A percentile compares a stretch with the other conserved stretches of the same genome.
These are phyloP conservation scores for Trinectes maculatus DNA, from an alignment of 2,113 vertebrate species.

Conservation along the genomic window DNA sequence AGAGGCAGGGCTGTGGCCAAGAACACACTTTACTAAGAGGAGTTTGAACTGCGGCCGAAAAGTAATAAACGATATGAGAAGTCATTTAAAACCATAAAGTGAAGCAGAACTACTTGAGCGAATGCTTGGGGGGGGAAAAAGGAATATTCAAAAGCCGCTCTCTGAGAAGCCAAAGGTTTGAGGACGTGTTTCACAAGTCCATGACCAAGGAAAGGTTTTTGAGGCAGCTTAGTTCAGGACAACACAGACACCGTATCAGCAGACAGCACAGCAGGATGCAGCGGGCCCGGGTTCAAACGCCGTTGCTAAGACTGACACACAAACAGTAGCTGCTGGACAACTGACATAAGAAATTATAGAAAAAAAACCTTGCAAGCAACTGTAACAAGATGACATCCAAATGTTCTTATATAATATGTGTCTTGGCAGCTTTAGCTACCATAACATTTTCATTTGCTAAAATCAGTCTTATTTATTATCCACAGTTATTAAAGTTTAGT, in stretches of 20 bases:
- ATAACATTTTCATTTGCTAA: too few relatives aligned
- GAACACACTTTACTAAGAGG: neutral
- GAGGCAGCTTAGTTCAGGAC: neutral
- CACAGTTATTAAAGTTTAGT: too few relatives aligned
- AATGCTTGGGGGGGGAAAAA: neutral
- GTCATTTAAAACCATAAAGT: neutral
- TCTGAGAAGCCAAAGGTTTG: neutral
- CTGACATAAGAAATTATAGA: too few relatives aligned
- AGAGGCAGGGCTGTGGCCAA: neutral
- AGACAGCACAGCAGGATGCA: conserved; percentile 12
- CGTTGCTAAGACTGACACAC: neutral
- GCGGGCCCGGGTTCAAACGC: conserved; percentile 5
- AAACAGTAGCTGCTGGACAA: too few relatives aligned
- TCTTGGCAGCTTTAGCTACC: too few relatives aligned
- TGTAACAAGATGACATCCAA: too few relatives aligned
- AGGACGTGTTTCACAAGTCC: neutral
- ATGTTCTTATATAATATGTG: too few relatives aligned
- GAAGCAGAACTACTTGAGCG: neutral
- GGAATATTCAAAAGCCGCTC: neutral
- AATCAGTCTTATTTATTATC: conserved; percentile 4
- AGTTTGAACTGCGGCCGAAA: neutral
- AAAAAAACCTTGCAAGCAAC: too few relatives aligned
- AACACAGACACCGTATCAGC: conserved; percentile 1
- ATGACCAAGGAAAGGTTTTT: neutral
- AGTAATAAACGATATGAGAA: neutral